phyloP scores from a whole-genome alignment of 2,113 vertebrate genomes.

The Gallinago undulata region DNA sequence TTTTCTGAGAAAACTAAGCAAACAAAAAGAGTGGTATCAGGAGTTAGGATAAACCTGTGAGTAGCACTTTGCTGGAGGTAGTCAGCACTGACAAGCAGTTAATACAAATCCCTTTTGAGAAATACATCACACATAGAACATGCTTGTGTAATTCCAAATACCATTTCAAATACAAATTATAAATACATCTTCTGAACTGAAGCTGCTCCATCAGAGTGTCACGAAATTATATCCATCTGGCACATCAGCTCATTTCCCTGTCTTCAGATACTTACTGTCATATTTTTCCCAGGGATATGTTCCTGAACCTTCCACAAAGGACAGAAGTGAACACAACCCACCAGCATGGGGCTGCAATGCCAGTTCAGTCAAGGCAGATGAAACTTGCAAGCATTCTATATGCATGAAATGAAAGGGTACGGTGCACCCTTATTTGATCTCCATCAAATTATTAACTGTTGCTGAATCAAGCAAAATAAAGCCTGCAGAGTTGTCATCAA shows the following conservation, averaged over 20 bases:
- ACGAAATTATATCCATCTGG: not conserved
- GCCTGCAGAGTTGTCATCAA: not conserved
- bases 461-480: conserved; percentile 6
- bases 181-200: not conserved
- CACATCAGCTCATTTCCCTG: not conserved
- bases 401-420: not conserved
- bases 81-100: not conserved
- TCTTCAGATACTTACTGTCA: not conserved
- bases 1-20: not conserved
- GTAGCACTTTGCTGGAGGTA: not conserved
- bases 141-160: not conserved
- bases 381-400: not conserved
- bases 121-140: not conserved
- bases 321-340: not conserved
- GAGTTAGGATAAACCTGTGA: not conserved
- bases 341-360: not conserved
- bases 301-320: not conserved
- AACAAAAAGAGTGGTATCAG: not conserved
- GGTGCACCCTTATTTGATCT: not conserved
- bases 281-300: not conserved
- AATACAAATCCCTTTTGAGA: not conserved
- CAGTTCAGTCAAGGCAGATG: not conserved
- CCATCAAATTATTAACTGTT: not conserved
- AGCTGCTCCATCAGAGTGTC: not conserved
- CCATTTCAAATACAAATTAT: not conserved